phyloP scores from a whole-genome alignment of 64 coral and sea anemone species.

The Actinia equina region DNA sequence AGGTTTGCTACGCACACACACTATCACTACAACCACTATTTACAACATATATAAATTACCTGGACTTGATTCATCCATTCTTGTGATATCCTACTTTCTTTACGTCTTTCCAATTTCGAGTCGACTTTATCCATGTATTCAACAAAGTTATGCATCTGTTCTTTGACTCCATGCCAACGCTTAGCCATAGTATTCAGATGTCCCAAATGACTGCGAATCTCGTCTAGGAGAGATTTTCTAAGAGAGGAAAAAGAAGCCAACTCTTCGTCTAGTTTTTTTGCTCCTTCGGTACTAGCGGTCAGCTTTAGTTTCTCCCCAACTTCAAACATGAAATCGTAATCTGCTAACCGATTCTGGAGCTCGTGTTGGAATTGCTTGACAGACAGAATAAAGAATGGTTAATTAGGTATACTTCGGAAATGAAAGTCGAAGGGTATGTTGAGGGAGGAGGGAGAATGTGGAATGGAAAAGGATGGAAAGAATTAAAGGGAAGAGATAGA shows the following conservation, averaged over 20 bases:
- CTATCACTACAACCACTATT: neutral
- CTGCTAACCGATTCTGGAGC: conserved; percentile 40
- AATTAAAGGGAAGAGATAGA: neutral
- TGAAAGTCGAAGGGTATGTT: neutral
- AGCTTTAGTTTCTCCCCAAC: conserved; percentile 76
- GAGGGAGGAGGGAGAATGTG: neutral
- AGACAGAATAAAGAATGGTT: neutral
- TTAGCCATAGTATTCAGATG: conserved; percentile 53
- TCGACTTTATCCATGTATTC: conserved; percentile 90
- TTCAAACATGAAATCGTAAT: conserved; percentile 79
- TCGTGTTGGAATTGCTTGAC: conserved; percentile 72
- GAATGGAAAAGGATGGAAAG: neutral
- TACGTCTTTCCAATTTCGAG: conserved; percentile 59
- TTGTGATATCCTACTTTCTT: conserved; percentile 72
- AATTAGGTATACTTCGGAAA: neutral
- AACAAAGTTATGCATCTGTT: conserved; percentile 84
- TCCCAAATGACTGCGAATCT: conserved; percentile 61
- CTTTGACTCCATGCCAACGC: conserved; percentile 72
- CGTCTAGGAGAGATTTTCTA: conserved; percentile 70
- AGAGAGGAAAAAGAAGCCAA: conserved; percentile 53
- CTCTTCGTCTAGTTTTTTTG: conserved; percentile 75
- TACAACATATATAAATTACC: conserved; percentile 23
- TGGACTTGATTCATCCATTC: conserved; percentile 92
- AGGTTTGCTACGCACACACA: too few species aligned
- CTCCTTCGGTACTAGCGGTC: conserved; percentile 71